A percentile compares a stretch with the other conserved stretches of the same genome.
phyloP scores from a whole-genome alignment of 2,113 vertebrate species.

The Spilogale gracilis region DNA sequence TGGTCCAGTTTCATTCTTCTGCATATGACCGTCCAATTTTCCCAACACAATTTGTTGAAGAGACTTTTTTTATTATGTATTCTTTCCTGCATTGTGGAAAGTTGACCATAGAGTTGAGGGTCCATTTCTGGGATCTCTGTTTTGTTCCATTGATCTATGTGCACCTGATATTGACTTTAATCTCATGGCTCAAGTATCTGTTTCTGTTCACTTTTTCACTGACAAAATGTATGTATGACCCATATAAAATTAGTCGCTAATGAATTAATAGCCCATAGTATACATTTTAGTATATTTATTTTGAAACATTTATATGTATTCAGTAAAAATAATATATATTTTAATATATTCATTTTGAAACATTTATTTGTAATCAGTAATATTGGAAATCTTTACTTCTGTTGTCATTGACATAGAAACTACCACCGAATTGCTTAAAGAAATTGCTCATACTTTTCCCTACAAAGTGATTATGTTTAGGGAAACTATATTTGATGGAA shows the following conservation, averaged over 20 bases:
- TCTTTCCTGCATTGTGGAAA: too few relatives aligned
- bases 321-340: neutral
- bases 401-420: neutral
- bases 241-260: neutral
- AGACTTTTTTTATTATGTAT: too few relatives aligned
- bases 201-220: neutral
- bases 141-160: neutral
- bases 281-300: neutral
- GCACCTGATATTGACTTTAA: neutral
- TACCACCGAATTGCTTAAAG: neutral
- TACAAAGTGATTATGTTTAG: neutral
- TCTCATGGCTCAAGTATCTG: neutral
- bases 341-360: constrained; percentile 7
- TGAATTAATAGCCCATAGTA: neutral
- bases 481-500: neutral
- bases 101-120: too few relatives aligned
- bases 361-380: constrained; percentile 2
- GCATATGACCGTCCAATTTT: too few relatives aligned
- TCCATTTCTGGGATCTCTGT: neutral
- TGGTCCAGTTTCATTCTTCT: too few relatives aligned
- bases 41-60: too few relatives aligned
- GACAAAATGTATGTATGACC: neutral
- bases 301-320: constrained; percentile 25
- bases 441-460: neutral
- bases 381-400: neutral